Conservation (phyloP, 53 echinoderm and acorn worm genomes). For the Holothuria leucospilota region DNA sequence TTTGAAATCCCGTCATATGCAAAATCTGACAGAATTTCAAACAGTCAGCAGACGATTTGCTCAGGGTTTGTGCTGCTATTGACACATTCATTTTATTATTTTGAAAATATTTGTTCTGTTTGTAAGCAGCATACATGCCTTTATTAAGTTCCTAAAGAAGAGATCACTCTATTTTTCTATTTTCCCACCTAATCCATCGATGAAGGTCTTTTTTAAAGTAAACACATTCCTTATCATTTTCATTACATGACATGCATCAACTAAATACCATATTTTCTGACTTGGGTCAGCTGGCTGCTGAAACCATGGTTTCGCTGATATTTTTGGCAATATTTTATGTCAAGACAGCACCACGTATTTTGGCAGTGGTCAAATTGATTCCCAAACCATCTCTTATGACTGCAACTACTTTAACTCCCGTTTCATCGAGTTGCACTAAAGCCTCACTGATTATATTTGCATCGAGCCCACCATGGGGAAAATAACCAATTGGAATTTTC, state of each 20-base stretch:
- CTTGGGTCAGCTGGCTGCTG: background rate
- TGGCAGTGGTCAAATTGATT: background rate
- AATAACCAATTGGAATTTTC: constrained; percentile 38
- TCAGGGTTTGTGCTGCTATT: too few relatives aligned
- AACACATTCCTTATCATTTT: constrained; percentile 33
- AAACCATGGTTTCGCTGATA: background rate
- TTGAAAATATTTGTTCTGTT: too few relatives aligned
- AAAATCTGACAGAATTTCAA: too few relatives aligned
- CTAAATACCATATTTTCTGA: background rate
- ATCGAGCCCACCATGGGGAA: background rate
- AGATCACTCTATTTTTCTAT: background rate
- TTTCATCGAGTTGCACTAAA: background rate
- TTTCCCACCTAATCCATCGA: background rate
- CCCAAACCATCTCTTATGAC: constrained; percentile 15
- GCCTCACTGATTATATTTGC: background rate
- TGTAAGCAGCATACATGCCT: too few relatives aligned
- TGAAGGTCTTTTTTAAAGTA: too few relatives aligned
- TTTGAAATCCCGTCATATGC: too few relatives aligned
- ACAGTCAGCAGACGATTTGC: too few relatives aligned
- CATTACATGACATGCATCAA: constrained; percentile 42
- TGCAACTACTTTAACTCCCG: constrained; percentile 1
- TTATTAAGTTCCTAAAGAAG: too few relatives aligned
- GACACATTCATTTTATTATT: too few relatives aligned
- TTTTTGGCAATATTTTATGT: background rate
- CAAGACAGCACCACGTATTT: background rate